Base-by-base conservation (phyloP, 2,888 invertebrate genomes). In the Tanypteryx hageni region DNA sequence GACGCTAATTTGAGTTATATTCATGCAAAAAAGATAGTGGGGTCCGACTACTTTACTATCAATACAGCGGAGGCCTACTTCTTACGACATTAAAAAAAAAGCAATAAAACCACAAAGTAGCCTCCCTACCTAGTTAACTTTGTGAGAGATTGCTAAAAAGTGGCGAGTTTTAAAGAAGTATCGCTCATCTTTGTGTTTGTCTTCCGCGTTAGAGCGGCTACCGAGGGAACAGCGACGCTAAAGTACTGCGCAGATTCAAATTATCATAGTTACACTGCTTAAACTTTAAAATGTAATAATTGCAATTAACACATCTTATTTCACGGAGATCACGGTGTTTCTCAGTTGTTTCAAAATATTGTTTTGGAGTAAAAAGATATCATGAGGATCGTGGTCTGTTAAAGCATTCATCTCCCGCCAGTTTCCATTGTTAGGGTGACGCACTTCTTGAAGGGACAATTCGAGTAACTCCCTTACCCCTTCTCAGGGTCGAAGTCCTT, bases 111-210 rank as follows among this genome's bases (percentile, higher is more conserved):
- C n/a, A 76, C 76, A 22, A 22, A 76, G 76, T 76, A 76, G 11
- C 76, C 8, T 76, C 76, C 76, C 13, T 76, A 3, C 76, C 76
- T 76, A 76, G 76, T 76, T 76, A 76, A 27, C 22, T 76, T 76
- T 76, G 13, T 22, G 76, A 27, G 76, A 76, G 22, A 76, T 76
- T 76, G 76, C 76, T 76, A 76, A 76, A 76, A 76, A 76, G 44
- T 44, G 76, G 27, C 27, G 76, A 27, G 11, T n/a, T 44, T 44
- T 44, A 22, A 27, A 14, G 76, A n/a, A n/a, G n/a, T n/a, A 76
- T 76, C n/a, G 76, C 22, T 76, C 76, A 22, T n/a, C 68, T n/a
- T 68, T 13, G 10, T 76, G 76, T 76, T 76, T 76, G 76, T 22
- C 76, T 76, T 76, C 27, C 76, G 8, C 9, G 0, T 76, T 76